phyloP scores from a whole-genome alignment of 2,888 invertebrate species.

The Pollenia griseotomentosa region DNA sequence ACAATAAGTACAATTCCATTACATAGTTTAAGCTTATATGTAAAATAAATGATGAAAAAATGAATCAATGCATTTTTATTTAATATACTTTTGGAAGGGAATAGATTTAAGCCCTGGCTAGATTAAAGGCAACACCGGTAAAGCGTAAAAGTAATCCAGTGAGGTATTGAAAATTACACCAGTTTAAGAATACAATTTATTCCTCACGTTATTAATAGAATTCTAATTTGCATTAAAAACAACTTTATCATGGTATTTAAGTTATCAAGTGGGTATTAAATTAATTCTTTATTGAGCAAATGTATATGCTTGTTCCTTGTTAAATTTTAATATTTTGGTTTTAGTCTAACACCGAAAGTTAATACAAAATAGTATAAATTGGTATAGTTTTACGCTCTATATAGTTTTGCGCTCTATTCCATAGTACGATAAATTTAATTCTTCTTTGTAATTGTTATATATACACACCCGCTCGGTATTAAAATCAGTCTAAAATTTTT shows the following conservation, averaged over 20 bases:
- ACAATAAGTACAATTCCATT: background rate
- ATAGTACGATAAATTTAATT: background rate
- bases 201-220: background rate
- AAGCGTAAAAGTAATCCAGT: background rate
- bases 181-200: constrained; percentile 2
- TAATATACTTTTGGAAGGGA: background rate
- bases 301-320: too few species aligned
- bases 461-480: constrained; percentile 5
- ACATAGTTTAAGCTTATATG: background rate
- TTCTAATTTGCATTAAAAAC: background rate
- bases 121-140: background rate
- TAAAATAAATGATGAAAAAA: background rate
- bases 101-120: background rate
- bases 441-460: constrained; percentile 6
- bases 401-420: too few species aligned
- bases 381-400: background rate
- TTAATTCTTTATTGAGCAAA: too few species aligned
- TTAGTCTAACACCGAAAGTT: constrained; percentile 1
- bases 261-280: background rate
- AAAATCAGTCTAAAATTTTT: constrained; percentile 11
- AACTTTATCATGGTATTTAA: background rate
- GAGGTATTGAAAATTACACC: constrained; percentile 15
- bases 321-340: too few species aligned
- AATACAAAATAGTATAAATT: background rate
- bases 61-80: background rate